These are phyloP conservation scores for Aphaenogaster rudis DNA, from an alignment of 1,140 invertebrate genomes.

Conservation along the genomic window DNA sequence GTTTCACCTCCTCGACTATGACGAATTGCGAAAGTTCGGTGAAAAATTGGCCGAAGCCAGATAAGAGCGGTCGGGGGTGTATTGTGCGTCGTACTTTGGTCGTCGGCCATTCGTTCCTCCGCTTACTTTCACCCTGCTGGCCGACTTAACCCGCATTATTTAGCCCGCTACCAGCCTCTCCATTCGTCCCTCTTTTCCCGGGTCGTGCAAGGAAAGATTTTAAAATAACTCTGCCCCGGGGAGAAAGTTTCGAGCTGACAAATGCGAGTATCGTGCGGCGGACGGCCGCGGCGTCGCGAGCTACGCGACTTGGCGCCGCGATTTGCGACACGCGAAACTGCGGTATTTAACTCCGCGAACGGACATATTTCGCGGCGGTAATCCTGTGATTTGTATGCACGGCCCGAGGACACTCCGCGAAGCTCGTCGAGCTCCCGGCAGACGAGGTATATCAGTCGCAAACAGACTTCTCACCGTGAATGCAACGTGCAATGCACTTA, in stretches of 20 bases:
- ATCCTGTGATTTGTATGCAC: conserved; percentile 63
- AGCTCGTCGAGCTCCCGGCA: neutral
- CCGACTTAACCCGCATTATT: conserved; percentile 62
- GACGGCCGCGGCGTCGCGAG: conserved; percentile 31
- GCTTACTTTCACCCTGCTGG: conserved; percentile 49
- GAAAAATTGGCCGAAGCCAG: conserved; percentile 76
- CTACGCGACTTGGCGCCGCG: conserved; percentile 45
- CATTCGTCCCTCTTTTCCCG: too few relatives aligned
- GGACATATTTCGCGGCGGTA: conserved; percentile 53
- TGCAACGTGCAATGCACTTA: conserved; percentile 3
- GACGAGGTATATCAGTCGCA: conserved; percentile 52
- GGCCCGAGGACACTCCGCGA: conserved; percentile 39
- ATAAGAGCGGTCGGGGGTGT: conserved; percentile 66
- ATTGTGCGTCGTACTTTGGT: conserved; percentile 63
- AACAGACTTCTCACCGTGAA: conserved; percentile 46
- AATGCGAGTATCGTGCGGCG: conserved; percentile 58
- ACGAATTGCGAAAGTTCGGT: conserved; percentile 79
- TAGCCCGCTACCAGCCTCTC: neutral
- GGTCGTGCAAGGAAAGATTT: conserved; percentile 37
- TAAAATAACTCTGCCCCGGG: conserved; percentile 37
- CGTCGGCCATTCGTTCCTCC: conserved; percentile 52
- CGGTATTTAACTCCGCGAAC: conserved; percentile 51
- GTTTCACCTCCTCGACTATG: conserved; percentile 64
- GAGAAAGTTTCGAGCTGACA: conserved; percentile 50
- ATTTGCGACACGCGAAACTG: conserved; percentile 60